Base-by-base conservation (phyloP, 1,140 invertebrate species). In the Lordiphosa mommai region DNA sequence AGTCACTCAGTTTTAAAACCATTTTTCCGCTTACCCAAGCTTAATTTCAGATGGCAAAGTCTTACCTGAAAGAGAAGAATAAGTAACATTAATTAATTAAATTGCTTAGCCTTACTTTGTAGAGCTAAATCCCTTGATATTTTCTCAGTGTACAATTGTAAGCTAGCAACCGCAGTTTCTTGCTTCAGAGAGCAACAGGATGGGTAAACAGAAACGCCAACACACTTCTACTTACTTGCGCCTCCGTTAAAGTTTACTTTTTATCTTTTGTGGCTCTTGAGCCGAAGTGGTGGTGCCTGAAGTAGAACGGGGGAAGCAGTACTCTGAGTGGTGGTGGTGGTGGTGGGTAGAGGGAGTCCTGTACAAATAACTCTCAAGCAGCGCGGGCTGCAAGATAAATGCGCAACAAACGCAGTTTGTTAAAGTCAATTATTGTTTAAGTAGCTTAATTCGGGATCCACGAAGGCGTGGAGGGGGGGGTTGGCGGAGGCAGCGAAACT, bases 381-480 rank as follows among this genome's bases (percentile, higher is more conserved):
- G 17, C 51, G 43, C 43, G 17, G 47, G 48, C 69, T 61, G 56
- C 65, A 50, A 76, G 76, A 80, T 80, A 80, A 80, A 80, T 80
- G 76, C 71, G 76, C 76, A 80, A 80, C 76, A 80, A 80, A 82
- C 82, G 76, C 67, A 80, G 76, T 80, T 80, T 82, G 76, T 68
- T 82, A 27, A 80, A 80, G 71, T 82, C 76, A 80, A 80, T 80
- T 80, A 80, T 80, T 80, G 71, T 71, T 73, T 67, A 76, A 80
- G 76, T 76, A 82, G 71, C 76, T 80, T 80, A 76, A 80, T 80
- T 72, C 61, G 63, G 49, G 53, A 44, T 56, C 61, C 59, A 59
- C 40, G 63, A 9, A 30, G 6, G 6, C 1, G 29, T 9, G 29
- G 2, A 4, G 4, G 4, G 14, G 0, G 13, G 6, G 6, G 9